Conservation (phyloP, 2,113 vertebrate genomes). For the Axis porcinus region DNA sequence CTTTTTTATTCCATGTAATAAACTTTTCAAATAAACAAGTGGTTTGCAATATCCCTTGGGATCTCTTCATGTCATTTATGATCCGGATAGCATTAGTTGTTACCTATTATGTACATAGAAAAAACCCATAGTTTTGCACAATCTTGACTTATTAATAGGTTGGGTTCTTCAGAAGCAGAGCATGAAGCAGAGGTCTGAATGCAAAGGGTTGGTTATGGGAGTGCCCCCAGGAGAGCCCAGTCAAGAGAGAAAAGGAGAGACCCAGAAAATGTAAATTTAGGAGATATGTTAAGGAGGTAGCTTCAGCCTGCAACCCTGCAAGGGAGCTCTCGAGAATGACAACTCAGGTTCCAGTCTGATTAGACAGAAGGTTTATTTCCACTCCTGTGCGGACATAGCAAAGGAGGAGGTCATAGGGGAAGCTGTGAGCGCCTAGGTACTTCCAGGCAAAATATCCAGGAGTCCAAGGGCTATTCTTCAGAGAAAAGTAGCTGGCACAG, state of each 20-base stretch:
- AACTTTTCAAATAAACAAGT: not conserved
- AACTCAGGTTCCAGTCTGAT: not conserved
- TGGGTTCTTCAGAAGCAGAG: not conserved
- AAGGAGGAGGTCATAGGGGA: accelerated
- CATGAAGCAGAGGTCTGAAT: not conserved
- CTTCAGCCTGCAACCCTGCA: not conserved
- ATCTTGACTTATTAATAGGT: not conserved
- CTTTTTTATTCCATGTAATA: not conserved
- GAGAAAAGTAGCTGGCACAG: not conserved
- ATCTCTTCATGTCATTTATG: not conserved
- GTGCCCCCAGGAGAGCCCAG: accelerated
- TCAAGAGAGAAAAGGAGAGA: not conserved
- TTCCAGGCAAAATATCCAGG: not conserved
- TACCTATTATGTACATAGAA: not conserved
- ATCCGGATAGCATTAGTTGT: not conserved
- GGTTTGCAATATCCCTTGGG: not conserved
- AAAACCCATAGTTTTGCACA: not conserved
- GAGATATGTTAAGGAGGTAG: not conserved
- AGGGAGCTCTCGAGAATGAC: not conserved
- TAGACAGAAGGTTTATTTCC: not conserved
- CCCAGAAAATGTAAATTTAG: not conserved
- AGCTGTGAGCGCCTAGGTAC: not conserved
- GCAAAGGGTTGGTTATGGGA: not conserved
- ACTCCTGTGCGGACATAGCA: not conserved
- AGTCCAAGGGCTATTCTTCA: not conserved